Conservation (phyloP, 2,797 vertebrate genomes). For the Ceryle rudis region DNA sequence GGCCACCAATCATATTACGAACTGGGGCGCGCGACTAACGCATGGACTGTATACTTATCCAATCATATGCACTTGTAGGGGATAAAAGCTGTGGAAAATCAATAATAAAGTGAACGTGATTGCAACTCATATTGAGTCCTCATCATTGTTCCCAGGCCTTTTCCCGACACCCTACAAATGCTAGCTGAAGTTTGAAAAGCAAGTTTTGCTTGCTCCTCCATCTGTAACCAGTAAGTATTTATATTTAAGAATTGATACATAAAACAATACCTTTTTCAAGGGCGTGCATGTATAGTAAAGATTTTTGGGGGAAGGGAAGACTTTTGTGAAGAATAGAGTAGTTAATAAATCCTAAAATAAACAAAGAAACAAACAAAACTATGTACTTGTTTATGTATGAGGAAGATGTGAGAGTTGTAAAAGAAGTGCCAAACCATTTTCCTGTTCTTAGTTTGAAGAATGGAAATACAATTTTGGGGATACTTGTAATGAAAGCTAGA, state of each 20-base stretch:
- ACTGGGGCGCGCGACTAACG: no score
- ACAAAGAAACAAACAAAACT: not conserved
- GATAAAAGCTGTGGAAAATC: no score
- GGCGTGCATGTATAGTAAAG: not conserved
- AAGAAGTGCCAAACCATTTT: not conserved
- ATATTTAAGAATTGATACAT: not conserved
- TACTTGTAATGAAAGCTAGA: not conserved
- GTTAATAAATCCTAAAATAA: not conserved
- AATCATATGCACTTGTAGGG: no score
- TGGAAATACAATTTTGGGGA: not conserved
- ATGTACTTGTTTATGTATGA: rapidly evolving
- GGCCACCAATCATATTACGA: no score
- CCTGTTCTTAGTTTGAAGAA: not conserved
- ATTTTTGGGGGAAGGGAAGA: rapidly evolving
- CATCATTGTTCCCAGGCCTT: no score
- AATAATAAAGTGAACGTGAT: no score
- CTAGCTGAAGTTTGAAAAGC: not conserved
- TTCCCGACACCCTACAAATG: no score
- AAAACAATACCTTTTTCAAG: not conserved
- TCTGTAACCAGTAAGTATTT: not conserved
- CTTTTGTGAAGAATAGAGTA: not conserved
- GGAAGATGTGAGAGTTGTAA: not conserved
- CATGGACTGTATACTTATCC: no score
- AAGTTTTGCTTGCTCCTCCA: not conserved
- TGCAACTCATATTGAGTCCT: no score